Evolutionary conservation across 2,888 invertebrate genomes (phyloP), one percentile per base, ranked within the genome.

Genomic region (Silvanus unidentatus): DNA sequence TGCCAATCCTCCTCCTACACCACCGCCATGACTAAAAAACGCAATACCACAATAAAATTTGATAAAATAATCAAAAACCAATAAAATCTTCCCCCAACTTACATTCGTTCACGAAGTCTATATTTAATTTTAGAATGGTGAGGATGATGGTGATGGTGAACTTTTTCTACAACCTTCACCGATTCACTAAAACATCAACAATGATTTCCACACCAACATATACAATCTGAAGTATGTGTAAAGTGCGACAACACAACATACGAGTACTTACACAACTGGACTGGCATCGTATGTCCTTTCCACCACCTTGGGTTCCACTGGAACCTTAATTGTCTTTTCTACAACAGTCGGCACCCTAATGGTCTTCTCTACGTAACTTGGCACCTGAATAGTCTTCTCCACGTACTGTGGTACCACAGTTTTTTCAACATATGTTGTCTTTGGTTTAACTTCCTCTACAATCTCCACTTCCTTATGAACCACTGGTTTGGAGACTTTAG

Each of bases 331-430:
- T 45, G 50, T 67, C 41, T 69, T 65, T 43, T 68, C 68, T 4
- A 69, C 59, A n/a, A 64, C 58, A 2, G 69, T 68, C 2, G 70
- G 70, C 16, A 70, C 69, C 42, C 65, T 47, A 30, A 70, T 55
- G 5, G 68, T 67, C 52, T 69, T 70, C 47, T 70, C 70, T 2
- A 67, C 69, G 45, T 69, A 70, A 27, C 59, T 59, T 28, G 69
- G 70, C 12, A 69, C 69, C 48, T 65, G 65, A 6, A 69, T 59
- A 4, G 64, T 68, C 52, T 70, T 70, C 44, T 69, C 69, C 2
- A 67, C 66, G 44, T 69, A 70, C 43, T 70, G 64, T 16, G 69
- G 69, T 41, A 69, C 65, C 1, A 68, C 65, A 6, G 69, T 70
- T 44, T 66, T 56, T 55, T 70, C 65, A 8, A 69, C 59, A 32